Conservation (phyloP, 1,140 invertebrate genomes). For the Cherax quadricarinatus region DNA sequence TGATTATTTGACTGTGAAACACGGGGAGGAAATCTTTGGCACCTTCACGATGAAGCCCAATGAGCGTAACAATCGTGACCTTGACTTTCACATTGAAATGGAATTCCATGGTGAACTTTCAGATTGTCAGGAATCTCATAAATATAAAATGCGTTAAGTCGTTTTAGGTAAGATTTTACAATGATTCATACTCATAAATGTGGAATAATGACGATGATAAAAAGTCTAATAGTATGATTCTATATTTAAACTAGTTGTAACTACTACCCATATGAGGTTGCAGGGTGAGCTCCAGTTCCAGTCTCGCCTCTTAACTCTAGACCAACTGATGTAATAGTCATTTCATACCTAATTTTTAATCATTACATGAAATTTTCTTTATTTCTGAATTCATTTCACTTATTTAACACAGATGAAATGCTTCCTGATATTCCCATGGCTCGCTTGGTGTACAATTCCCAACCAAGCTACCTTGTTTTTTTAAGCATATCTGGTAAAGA, state of each 20-base stretch:
- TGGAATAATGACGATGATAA: neutral
- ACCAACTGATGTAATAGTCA: too few relatives aligned
- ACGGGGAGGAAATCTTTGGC: conserved; percentile 94
- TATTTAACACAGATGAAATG: too few relatives aligned
- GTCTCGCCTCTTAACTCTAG: too few relatives aligned
- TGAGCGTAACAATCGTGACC: conserved; percentile 95
- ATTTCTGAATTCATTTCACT: too few relatives aligned
- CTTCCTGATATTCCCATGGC: too few relatives aligned
- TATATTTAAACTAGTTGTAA: conserved; percentile 7
- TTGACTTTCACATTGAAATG: conserved; percentile 96
- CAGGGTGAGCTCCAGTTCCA: too few relatives aligned
- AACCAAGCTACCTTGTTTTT: too few relatives aligned
- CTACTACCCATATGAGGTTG: too few relatives aligned
- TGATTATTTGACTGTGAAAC: conserved; percentile 96
- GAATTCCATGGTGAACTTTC: conserved; percentile 97
- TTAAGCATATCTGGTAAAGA: too few relatives aligned
- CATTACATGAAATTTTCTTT: too few relatives aligned
- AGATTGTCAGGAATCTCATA: conserved; percentile 91
- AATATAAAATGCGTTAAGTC: conserved; percentile 95
- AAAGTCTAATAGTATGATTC: neutral
- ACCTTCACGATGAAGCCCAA: conserved; percentile 96
- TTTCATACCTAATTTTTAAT: too few relatives aligned
- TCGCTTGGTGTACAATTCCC: too few relatives aligned
- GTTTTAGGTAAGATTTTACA: conserved; percentile 1
- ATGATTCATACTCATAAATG: neutral